Conservation (phyloP, 2,888 invertebrate genomes). For the Drosophila algonquin region DNA sequence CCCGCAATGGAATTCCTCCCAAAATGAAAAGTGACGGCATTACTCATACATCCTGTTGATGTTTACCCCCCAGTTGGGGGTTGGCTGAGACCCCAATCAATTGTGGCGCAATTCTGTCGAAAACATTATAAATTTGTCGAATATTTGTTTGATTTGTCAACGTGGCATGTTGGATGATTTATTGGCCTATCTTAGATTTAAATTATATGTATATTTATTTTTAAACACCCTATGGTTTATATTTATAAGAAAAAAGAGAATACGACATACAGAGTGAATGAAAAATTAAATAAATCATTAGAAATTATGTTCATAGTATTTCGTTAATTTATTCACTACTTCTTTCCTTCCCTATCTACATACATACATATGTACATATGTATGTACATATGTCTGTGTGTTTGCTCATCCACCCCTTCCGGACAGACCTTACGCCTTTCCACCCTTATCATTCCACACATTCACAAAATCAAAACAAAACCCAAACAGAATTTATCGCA, state of each 20-base stretch:
- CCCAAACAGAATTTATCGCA: slow-evolving; percentile 18
- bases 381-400: not conserved
- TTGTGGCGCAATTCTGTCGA: not conserved
- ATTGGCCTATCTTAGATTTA: slow-evolving; percentile 4
- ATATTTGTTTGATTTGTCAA: slow-evolving; percentile 1
- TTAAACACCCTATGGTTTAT: not conserved
- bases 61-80: slow-evolving; percentile 4
- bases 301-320: not conserved
- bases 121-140: slow-evolving; percentile 15
- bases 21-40: slow-evolving; percentile 5
- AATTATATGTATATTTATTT: not conserved
- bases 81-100: not conserved
- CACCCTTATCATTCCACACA: slow-evolving; percentile 14
- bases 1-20: not conserved
- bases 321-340: not conserved
- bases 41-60: slow-evolving; percentile 53
- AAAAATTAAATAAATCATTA: not conserved
- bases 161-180: slow-evolving; percentile 40
- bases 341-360: not conserved
- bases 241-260: not conserved
- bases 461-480: not conserved
- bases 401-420: not conserved
- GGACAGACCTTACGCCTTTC: not conserved
- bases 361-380: too few species aligned
- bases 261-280: not conserved